Percentiles rank a stretch among this genome's conserved stretches.
Conservation (phyloP, 2,113 vertebrate genomes). For the Gobio gobio region DNA sequence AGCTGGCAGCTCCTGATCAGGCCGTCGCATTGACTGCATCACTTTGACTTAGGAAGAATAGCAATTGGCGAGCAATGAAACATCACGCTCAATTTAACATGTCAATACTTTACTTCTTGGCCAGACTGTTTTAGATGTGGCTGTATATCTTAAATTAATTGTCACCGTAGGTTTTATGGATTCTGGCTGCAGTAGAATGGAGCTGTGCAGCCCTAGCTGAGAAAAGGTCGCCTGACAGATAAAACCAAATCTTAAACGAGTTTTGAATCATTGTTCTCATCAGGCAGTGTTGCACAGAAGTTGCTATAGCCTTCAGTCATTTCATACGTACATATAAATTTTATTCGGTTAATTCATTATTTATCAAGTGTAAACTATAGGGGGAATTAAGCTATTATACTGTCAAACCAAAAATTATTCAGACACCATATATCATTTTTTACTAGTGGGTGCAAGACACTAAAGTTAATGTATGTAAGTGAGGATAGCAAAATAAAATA, state of each 20-base stretch:
- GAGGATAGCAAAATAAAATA: no score
- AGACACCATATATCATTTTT: no score
- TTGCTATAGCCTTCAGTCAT: neutral
- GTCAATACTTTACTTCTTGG: conserved; percentile 38
- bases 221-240: conserved; percentile 34
- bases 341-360: neutral
- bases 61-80: conserved; percentile 19
- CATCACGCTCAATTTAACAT: conserved; percentile 30
- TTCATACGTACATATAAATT: neutral
- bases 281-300: neutral
- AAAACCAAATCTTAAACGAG: conserved; percentile 16
- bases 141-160: conserved; percentile 22
- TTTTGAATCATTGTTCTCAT: neutral
- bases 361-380: neutral
- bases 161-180: conserved; percentile 28
- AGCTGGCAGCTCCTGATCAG: conserved; percentile 48
- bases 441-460: no score
- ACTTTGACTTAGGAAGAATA: conserved; percentile 26
- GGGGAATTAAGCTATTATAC: neutral
- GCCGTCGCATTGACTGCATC: conserved; percentile 10
- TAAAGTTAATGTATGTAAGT: no score
- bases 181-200: conserved; percentile 23
- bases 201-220: neutral
- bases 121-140: conserved; percentile 10
- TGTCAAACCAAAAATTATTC: no score